Evolutionary conservation across 2,113 vertebrate species (phyloP), one percentile per base, ranked within the genome.

Genomic region (Pseudorectes ferrugineus): DNA sequence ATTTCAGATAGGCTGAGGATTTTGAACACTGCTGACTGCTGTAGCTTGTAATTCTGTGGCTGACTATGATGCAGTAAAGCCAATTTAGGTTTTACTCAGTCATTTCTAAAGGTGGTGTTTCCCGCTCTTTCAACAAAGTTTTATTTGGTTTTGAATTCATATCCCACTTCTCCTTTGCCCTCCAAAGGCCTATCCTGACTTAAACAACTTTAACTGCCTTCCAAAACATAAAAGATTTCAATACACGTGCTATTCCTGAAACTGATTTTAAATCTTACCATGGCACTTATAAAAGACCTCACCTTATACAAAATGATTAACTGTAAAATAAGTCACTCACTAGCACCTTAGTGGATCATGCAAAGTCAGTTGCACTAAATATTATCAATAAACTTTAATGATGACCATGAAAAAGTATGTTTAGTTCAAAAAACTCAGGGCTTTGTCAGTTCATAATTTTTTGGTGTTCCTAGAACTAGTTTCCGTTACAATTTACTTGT

Each of bases 401-500:
- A 88, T 88, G 26, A 63, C 6, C 20, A 63, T 15, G 14, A 52
- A 76, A 86, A 79, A 48, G 11, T 36, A 68, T 8, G 3, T 42
- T 66, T 42, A 91, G 23, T 19, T 78, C 6, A 62, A 74, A 72
- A 43, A 68, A 36, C 35, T 21, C 31, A 48, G 25, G n/a, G 17
- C 26, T 90, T 88, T 65, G 61, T 49, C 54, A 83, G 38, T 19
- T 89, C 11, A 49, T 63, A 0, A 33, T 83, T 35, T 58, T 58
- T 35, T 25, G 14, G 22, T 42, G 21, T 28, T 87, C 57, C 40
- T 38, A 94, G n/a, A 82, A 82, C 23, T 54, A 87, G 43, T 72
- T 66, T 88, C 28, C 62, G 16, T 35, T 67, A n/a, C 20, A 65
- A 87, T 59, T 96, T 98, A 99, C 99, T 98, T 99, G 99, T 95